These are phyloP conservation scores for Sminthurides aquaticus DNA, from an alignment of 2,888 invertebrate genomes.

Conservation along the genomic window DNA sequence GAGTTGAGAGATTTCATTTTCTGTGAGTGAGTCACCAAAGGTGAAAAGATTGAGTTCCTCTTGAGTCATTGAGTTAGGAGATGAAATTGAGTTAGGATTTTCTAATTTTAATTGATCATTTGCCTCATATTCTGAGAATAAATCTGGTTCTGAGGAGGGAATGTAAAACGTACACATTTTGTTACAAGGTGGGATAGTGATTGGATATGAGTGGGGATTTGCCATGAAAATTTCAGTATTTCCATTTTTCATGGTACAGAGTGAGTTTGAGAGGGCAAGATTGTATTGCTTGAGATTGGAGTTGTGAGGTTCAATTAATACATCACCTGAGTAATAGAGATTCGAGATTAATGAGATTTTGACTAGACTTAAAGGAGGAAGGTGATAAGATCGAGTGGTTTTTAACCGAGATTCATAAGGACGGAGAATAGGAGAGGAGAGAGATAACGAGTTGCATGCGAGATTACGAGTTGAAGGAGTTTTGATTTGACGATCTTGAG, in stretches of 20 bases:
- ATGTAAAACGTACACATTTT: not conserved
- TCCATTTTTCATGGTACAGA: not conserved
- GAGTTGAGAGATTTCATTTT: not conserved
- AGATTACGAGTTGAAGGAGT: not conserved
- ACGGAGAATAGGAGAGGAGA: not conserved
- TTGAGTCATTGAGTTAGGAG: not conserved
- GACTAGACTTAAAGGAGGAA: not conserved
- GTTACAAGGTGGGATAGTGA: not conserved
- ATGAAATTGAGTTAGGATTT: not conserved
- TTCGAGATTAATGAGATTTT: not conserved
- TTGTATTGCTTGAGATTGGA: not conserved
- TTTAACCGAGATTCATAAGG: not conserved
- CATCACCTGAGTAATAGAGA: not conserved
- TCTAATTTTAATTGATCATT: not conserved
- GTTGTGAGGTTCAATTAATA: not conserved
- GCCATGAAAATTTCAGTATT: not conserved
- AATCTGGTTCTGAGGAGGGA: not conserved
- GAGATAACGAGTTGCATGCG: too few species aligned
- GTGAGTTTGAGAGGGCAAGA: not conserved
- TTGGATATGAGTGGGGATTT: conserved; percentile 3
- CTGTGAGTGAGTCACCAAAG: not conserved
- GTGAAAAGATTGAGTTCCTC: not conserved
- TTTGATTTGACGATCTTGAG: too few species aligned
- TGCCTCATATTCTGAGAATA: not conserved
- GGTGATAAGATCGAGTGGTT: not conserved